Base-by-base conservation (phyloP, 2,888 invertebrate genomes). In the Phengaris alcon region DNA sequence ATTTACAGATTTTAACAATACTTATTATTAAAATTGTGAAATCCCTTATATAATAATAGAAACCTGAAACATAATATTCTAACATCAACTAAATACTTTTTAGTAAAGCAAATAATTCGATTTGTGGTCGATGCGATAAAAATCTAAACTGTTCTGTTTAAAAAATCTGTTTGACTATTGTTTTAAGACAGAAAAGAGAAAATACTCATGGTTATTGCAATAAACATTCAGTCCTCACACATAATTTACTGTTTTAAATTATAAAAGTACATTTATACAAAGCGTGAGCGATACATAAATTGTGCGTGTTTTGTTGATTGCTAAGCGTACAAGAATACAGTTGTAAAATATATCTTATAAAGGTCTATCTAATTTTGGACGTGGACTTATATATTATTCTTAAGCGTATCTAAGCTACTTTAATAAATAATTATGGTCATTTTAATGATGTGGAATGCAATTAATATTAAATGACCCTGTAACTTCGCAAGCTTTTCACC, bases 241-340 rank as follows among this genome's bases (percentile, higher is more conserved):
- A 10, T 5, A 59, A 35, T 10, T 15, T 15, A 57, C 15, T 15
- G n/a, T 22, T 59, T 59, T 10, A 22, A 59, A 59, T 59, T 44
- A 68, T 44, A 46, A 44, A 46, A 13, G 7, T 68, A 68, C 22
- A 22, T 59, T 64, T 59, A 59, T 59, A 59, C 6, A 64, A 52
- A 64, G 64, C 64, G 35, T 64, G 35, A 64, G 35, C 35, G 15
- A 44, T 44, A 35, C 3, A 35, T 64, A 35, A 10, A 68, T 69
- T 69, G 72, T 73, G 72, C 72, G 72, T 73, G 35, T 64, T 64
- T 68, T 8, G 54, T 64, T 64, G 35, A 12, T 64, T 64, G 72
- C 51, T 52, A 73, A 73, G 72, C 35, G 13, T 73, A 73, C 35
- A 73, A 69, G 48, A 69, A 69, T 69, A 69, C 69, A 64, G 64